phyloP scores from a whole-genome alignment of 2,113 vertebrate genomes.

The Uria lomvia region DNA sequence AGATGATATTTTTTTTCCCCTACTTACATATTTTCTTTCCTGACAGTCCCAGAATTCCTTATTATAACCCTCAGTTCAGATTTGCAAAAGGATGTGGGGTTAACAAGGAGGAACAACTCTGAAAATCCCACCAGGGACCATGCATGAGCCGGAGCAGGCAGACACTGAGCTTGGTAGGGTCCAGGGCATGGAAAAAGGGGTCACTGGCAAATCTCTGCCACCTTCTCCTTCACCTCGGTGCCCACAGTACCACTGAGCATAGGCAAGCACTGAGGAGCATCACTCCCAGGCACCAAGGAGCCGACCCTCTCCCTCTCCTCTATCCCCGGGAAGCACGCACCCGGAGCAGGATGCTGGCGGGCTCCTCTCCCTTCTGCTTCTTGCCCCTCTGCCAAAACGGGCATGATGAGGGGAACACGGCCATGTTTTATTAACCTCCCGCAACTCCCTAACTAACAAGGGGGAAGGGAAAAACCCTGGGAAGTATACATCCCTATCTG shows the following conservation, averaged over 20 bases:
- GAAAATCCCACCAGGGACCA: background rate
- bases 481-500: slow-evolving; percentile 42
- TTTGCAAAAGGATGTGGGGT: background rate
- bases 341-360: rapidly evolving
- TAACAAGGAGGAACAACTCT: background rate
- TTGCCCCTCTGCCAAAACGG: background rate
- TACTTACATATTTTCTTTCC: background rate
- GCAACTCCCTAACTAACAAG: background rate
- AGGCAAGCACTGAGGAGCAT: rapidly evolving
- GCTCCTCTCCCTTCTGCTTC: background rate
- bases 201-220: background rate
- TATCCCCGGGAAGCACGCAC: rapidly evolving
- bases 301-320: background rate
- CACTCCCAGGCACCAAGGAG: background rate
- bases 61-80: background rate
- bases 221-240: background rate
- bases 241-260: rapidly evolving
- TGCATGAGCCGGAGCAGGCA: rapidly evolving
- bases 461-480: slow-evolving; percentile 16
- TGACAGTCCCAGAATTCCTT: background rate
- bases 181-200: background rate
- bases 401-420: rapidly evolving
- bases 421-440: background rate
- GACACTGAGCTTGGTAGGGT: rapidly evolving
- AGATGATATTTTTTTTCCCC: background rate